These are phyloP conservation scores for Hydrochoerus hydrochaeris DNA, from an alignment of 2,113 vertebrate species.

Conservation along the genomic window DNA sequence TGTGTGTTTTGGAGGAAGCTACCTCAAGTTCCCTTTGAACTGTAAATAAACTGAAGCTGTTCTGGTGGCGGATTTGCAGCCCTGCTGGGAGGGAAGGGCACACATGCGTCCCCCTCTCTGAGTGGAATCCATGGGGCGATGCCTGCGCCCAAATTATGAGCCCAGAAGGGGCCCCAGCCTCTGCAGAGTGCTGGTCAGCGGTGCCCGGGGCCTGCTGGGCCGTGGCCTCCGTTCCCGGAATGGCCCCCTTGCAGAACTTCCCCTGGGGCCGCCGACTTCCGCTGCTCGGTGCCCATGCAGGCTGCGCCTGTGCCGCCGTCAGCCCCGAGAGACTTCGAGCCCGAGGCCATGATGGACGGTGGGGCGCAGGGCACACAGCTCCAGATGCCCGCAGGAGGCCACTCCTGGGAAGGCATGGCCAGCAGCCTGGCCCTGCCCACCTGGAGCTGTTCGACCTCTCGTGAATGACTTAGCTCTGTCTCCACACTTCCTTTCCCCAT, in stretches of 20 bases:
- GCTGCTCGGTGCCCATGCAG: background rate
- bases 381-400: background rate
- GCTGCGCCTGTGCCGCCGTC: background rate
- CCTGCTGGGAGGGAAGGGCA: background rate
- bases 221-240: background rate
- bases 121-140: background rate
- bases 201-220: background rate
- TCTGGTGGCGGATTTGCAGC: background rate
- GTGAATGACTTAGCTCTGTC: background rate
- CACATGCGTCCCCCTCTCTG: fast-evolving
- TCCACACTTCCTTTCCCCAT: background rate
- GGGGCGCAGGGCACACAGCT: background rate
- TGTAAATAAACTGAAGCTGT: background rate
- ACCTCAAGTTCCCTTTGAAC: conserved; percentile 54
- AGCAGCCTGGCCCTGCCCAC: background rate
- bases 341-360: conserved; percentile 13
- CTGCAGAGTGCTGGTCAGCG: background rate
- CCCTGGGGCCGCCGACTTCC: background rate
- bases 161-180: background rate
- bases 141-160: background rate
- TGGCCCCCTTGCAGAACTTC: conserved; percentile 33
- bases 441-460: background rate
- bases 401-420: background rate
- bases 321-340: background rate
- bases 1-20: conserved; percentile 63